Conservation (phyloP, 2,888 invertebrate genomes). For the Drosophila diplacantha region DNA sequence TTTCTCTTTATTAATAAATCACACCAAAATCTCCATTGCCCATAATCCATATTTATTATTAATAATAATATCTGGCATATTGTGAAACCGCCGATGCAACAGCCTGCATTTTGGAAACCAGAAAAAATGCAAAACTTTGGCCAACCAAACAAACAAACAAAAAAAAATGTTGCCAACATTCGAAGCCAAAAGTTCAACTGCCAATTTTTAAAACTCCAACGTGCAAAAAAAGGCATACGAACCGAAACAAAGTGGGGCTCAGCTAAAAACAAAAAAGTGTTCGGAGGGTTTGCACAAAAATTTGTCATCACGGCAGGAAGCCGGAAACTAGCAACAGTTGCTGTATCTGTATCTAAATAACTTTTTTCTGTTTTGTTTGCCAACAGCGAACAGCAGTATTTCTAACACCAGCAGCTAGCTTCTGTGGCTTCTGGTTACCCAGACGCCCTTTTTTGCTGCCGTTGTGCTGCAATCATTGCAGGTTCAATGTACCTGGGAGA, state of each 20-base stretch:
- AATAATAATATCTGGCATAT: constrained; percentile 14
- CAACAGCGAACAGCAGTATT: constrained; percentile 8
- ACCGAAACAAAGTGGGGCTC: constrained; percentile 31
- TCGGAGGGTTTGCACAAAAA: constrained; percentile 40
- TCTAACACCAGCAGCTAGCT: constrained; percentile 13
- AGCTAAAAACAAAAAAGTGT: constrained; percentile 1
- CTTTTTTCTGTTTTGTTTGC: constrained; percentile 45
- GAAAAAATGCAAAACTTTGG: constrained; percentile 17
- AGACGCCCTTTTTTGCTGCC: constrained; percentile 14
- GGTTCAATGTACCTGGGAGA: constrained; percentile 65
- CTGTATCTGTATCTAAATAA: constrained; percentile 39
- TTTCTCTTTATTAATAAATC: neutral
- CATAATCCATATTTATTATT: constrained; percentile 5
- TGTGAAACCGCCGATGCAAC: neutral
- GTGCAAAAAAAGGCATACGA: constrained; percentile 5
- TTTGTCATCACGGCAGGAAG: constrained; percentile 70
- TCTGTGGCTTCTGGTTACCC: constrained; percentile 7
- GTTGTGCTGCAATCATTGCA: constrained; percentile 53
- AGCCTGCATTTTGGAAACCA: neutral
- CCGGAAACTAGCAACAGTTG: constrained; percentile 71
- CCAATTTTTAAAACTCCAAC: constrained; percentile 17
- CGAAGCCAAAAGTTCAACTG: constrained; percentile 32
- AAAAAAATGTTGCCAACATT: constrained; percentile 11
- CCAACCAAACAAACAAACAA: neutral
- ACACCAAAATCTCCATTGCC: neutral